These are phyloP conservation scores for Ispidina lecontei DNA, from an alignment of 2,797 vertebrate species.

Conservation along the genomic window DNA sequence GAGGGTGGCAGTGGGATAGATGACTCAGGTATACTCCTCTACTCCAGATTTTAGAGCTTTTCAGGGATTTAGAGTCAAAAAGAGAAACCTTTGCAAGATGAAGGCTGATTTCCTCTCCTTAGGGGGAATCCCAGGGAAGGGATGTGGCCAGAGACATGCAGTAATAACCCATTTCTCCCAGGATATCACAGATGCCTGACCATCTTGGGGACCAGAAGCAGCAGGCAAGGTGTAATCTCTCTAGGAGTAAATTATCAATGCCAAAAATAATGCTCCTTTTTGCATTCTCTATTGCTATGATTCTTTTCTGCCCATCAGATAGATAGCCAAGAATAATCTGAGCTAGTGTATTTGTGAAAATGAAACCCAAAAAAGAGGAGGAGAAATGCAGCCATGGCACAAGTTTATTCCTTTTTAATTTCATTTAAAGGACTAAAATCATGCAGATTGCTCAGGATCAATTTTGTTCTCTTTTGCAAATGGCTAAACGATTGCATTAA, in stretches of 20 bases:
- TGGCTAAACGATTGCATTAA: neutral
- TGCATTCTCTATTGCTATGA: neutral
- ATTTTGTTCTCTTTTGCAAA: conserved; percentile 12
- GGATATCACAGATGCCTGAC: neutral
- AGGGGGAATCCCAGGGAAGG: neutral
- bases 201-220: neutral
- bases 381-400: neutral
- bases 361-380: neutral
- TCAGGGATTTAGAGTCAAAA: neutral
- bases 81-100: neutral
- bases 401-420: neutral
- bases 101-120: neutral
- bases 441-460: neutral
- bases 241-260: neutral
- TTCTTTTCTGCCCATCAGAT: neutral
- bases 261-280: neutral
- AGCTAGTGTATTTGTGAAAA: neutral
- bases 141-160: neutral
- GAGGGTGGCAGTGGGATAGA: neutral
- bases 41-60: neutral
- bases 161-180: neutral
- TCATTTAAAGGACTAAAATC: neutral
- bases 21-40: neutral
- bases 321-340: neutral
- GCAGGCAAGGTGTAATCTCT: neutral